phyloP scores from a whole-genome alignment of 2,888 invertebrate species.

The Dryadula phaetusa region DNA sequence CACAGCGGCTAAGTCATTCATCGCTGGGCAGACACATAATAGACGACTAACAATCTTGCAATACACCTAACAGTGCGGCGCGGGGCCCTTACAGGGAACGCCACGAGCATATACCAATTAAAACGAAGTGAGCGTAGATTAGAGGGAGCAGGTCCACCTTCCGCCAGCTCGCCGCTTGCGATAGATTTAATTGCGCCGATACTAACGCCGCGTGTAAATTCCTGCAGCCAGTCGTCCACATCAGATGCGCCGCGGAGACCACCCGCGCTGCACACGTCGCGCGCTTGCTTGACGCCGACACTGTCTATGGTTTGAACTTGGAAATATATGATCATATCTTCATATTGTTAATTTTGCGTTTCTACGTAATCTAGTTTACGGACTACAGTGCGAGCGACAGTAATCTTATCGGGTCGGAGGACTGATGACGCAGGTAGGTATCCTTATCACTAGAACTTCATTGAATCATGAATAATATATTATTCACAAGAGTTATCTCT shows the following conservation, averaged over 20 bases:
- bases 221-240: conserved; percentile 12
- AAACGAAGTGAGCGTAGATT: conserved; percentile 1
- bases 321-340: not conserved
- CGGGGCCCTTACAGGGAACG: not conserved
- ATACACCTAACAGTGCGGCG: not conserved
- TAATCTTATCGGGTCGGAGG: too few relatives aligned
- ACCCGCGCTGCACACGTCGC: conserved; percentile 9
- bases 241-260: conserved; percentile 21
- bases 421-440: too few relatives aligned
- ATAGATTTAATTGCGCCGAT: conserved; percentile 28
- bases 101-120: conserved; percentile 7
- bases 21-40: not conserved
- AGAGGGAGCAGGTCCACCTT: not conserved
- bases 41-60: not conserved
- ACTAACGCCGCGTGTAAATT: conserved; percentile 26
- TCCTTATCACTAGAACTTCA: too few relatives aligned
- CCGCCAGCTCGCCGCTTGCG: not conserved
- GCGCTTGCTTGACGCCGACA: too few relatives aligned
- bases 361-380: too few relatives aligned
- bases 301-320: too few relatives aligned
- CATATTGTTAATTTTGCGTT: too few relatives aligned
- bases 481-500: too few relatives aligned
- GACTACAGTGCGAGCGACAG: too few relatives aligned
- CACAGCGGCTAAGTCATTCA: not conserved
- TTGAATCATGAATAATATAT: too few relatives aligned